phyloP scores from a whole-genome alignment of 2,888 invertebrate genomes.

The Eupeodes latifasciatus region DNA sequence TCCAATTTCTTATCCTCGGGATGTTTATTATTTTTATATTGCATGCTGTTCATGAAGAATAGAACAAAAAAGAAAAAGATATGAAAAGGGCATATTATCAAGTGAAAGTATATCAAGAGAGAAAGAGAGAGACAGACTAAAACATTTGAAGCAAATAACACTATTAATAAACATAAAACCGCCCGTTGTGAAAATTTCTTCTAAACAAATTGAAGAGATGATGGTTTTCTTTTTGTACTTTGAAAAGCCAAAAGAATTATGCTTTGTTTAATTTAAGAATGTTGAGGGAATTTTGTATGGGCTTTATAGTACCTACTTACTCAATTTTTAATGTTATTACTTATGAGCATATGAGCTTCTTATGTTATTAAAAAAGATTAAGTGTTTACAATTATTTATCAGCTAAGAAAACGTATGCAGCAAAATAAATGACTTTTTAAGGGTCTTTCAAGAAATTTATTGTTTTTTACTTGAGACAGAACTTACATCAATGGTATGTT shows the following conservation, averaged over 20 bases:
- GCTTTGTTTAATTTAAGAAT: slow-evolving; percentile 3
- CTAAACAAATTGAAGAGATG: slow-evolving; percentile 33
- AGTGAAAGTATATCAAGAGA: not conserved
- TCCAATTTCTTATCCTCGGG: slow-evolving; percentile 51
- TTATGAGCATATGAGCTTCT: too few relatives aligned
- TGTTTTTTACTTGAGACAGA: too few relatives aligned
- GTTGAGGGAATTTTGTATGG: not conserved
- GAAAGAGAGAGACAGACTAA: not conserved
- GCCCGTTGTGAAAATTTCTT: slow-evolving; percentile 35
- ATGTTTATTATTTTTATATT: slow-evolving; percentile 41
- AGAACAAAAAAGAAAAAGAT: not conserved
- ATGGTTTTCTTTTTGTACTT: not conserved
- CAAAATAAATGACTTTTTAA: too few relatives aligned
- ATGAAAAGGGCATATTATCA: not conserved
- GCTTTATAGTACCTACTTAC: not conserved
- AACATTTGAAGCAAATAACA: slow-evolving; percentile 39
- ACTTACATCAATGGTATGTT: too few relatives aligned
- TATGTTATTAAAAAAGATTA: too few relatives aligned
- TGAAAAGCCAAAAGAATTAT: not conserved
- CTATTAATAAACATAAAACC: slow-evolving; percentile 58
- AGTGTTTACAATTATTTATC: too few relatives aligned
- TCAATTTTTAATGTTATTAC: too few relatives aligned
- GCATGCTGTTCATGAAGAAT: slow-evolving; percentile 41
- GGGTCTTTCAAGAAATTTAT: too few relatives aligned
- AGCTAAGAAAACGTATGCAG: too few relatives aligned